These are phyloP conservation scores for Micromesistius poutassou DNA, from an alignment of 2,797 vertebrate genomes.

Conservation along the genomic window DNA sequence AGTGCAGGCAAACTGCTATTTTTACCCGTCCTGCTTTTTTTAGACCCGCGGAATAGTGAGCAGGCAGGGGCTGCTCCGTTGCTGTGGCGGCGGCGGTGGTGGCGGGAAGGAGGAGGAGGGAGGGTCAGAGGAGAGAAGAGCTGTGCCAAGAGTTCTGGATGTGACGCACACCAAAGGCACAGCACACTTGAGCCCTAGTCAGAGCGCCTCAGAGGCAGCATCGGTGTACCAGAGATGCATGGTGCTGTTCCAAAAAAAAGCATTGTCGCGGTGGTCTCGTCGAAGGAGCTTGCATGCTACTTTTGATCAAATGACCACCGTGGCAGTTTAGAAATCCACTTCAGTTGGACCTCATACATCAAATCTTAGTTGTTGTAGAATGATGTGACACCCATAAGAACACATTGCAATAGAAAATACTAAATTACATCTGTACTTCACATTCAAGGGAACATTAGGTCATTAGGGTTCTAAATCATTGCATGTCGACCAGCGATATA, in stretches of 20 bases:
- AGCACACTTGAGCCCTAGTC: conserved; percentile 52
- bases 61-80: conserved; percentile 70
- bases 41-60: conserved; percentile 91
- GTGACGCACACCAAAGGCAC: conserved; percentile 60
- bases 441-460: too few relatives aligned
- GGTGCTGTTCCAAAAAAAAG: not conserved
- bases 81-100: conserved; percentile 39
- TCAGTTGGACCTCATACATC: too few relatives aligned
- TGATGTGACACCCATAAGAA: too few relatives aligned
- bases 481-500: too few relatives aligned
- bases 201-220: conserved; percentile 26
- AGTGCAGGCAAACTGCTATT: conserved; percentile 86
- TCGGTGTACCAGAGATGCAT: not conserved
- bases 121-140: conserved; percentile 54
- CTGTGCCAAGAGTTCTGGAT: conserved; percentile 78
- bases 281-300: too few relatives aligned
- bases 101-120: conserved; percentile 22
- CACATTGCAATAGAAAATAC: too few relatives aligned
- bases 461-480: too few relatives aligned
- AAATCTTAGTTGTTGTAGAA: too few relatives aligned
- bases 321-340: too few relatives aligned
- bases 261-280: not conserved
- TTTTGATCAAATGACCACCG: too few relatives aligned
- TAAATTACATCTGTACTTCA: too few relatives aligned
- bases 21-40: conserved; percentile 96